These are phyloP conservation scores for Trichacis sp. DNA, from an alignment of 2,888 invertebrate species.

Conservation along the genomic window DNA sequence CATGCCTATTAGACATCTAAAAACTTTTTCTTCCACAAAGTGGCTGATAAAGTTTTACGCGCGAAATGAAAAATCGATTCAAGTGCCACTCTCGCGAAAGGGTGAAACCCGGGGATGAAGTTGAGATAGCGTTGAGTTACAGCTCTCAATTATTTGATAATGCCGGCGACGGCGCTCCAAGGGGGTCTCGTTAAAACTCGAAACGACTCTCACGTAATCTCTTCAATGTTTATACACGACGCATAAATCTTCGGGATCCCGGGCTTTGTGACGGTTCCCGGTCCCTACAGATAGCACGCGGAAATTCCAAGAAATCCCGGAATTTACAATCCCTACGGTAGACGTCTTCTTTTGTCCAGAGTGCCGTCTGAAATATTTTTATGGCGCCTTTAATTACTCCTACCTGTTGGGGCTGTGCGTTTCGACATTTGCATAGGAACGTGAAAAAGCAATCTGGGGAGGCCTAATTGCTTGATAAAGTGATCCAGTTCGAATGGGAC, in stretches of 20 bases:
- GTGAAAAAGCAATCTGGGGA: not conserved
- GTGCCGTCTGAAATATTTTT: slow-evolving; percentile 13
- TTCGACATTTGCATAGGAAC: not conserved
- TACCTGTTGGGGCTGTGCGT: not conserved
- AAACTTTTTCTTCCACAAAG: not conserved
- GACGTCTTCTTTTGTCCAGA: slow-evolving; percentile 22
- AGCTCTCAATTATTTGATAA: slow-evolving; percentile 70
- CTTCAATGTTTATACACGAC: slow-evolving; percentile 67
- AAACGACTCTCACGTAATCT: slow-evolving; percentile 68
- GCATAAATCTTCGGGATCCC: slow-evolving; percentile 64
- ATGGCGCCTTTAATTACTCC: not conserved
- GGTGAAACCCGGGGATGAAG: slow-evolving; percentile 53
- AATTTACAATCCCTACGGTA: slow-evolving; percentile 34
- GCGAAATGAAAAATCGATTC: slow-evolving; percentile 12
- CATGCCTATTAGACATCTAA: too few species aligned
- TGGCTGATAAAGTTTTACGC: not conserved
- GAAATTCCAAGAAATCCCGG: slow-evolving; percentile 51
- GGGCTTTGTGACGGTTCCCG: slow-evolving; percentile 44
- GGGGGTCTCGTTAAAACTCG: slow-evolving; percentile 69
- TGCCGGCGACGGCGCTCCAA: slow-evolving; percentile 66
- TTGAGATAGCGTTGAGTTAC: slow-evolving; percentile 66
- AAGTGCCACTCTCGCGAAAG: slow-evolving; percentile 39
- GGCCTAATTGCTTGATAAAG: slow-evolving; percentile 13
- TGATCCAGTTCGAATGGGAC: slow-evolving; percentile 10
- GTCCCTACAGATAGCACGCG: slow-evolving; percentile 58